A percentile compares a stretch with the other conserved stretches of the same genome.
phyloP scores from a whole-genome alignment of 2,888 invertebrate genomes.

The Hemistola chrysoprasaria region DNA sequence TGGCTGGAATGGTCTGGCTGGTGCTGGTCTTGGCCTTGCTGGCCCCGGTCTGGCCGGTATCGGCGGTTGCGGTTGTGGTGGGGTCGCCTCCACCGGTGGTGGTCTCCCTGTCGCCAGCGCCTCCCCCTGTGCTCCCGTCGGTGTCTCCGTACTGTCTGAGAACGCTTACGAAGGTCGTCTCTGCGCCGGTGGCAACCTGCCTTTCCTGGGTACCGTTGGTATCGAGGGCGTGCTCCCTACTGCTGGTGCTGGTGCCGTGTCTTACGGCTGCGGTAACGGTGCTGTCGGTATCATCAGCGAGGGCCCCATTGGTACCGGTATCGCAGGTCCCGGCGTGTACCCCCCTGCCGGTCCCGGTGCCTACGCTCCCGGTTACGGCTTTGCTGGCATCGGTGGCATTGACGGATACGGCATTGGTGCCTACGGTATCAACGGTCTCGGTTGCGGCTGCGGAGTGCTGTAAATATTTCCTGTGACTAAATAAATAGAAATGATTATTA shows the following conservation, averaged over 20 bases:
- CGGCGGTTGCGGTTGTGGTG: not conserved
- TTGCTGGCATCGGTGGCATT: no score
- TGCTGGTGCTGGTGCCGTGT: constrained; percentile 21
- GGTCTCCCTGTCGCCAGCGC: constrained; percentile 22
- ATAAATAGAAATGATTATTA: no score
- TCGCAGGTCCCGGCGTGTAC: no score
- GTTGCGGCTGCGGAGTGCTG: no score
- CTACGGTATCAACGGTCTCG: no score
- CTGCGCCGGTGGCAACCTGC: constrained; percentile 12
- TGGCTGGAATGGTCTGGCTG: no score
- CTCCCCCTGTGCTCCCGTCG: constrained; percentile 29
- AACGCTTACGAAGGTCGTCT: constrained; percentile 27
- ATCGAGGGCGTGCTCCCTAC: constrained; percentile 28
- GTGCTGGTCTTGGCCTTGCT: no score
- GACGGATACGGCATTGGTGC: no score
- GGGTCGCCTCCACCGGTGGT: constrained; percentile 19
- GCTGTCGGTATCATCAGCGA: constrained; percentile 25
- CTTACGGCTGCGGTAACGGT: constrained; percentile 29
- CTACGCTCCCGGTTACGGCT: no score
- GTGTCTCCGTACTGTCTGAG: constrained; percentile 24
- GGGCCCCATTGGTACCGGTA: not conserved
- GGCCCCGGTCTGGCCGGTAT: no score
- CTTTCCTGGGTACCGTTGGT: constrained; percentile 29
- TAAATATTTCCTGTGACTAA: no score
- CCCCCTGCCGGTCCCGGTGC: no score